Percentiles rank a stretch among this genome's conserved stretches.
Conservation (phyloP, 1,140 invertebrate genomes). For the Gerris buenoi region DNA sequence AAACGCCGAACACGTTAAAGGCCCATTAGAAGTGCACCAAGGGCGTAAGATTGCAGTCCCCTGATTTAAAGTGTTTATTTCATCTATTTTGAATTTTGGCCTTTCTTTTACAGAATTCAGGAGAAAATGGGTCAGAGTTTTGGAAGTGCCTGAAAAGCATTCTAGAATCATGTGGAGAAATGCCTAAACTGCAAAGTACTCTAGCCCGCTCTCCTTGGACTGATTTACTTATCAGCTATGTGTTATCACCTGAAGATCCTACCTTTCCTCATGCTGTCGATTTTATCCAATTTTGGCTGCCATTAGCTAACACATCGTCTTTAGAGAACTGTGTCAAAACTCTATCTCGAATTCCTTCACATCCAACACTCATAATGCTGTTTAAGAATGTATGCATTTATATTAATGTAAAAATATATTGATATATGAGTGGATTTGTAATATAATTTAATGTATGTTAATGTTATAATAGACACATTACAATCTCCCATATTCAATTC, state of each 20-base stretch:
- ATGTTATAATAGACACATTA: no score
- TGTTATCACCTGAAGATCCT: background rate
- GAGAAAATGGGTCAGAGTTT: background rate
- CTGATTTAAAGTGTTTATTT: no score
- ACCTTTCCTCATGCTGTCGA: background rate
- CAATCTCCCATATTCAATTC: no score
- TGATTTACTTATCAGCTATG: background rate
- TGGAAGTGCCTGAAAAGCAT: background rate
- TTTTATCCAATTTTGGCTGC: background rate
- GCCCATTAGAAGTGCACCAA: no score
- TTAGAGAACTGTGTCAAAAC: background rate
- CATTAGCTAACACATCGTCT: background rate
- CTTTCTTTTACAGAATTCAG: background rate
- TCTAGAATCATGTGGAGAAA: background rate
- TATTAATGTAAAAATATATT: no score
- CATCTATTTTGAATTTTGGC: no score
- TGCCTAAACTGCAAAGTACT: background rate
- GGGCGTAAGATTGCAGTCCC: no score
- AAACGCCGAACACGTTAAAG: no score
- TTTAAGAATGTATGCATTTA: no score
- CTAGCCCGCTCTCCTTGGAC: background rate
- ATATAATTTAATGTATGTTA: no score
- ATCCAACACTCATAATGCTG: background rate
- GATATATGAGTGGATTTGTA: no score
- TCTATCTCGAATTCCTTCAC: background rate